Evolutionary conservation across 2,797 vertebrate genomes (phyloP), one percentile per base, ranked within the genome.

Genomic region (Uromys caudimaculatus): DNA sequence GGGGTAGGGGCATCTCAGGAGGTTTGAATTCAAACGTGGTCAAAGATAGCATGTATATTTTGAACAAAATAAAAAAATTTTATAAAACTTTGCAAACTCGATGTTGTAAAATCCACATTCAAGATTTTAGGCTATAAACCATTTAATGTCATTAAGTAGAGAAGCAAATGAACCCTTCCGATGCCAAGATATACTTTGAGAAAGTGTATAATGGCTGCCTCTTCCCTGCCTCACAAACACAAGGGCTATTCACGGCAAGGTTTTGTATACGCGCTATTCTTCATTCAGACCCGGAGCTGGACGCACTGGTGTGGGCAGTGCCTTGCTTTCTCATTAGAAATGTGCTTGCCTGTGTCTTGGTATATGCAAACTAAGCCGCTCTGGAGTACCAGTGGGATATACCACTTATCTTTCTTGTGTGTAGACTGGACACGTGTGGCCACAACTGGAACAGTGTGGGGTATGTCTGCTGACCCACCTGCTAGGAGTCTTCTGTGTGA

Each of bases 181-280:
- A 89, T 97, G 44, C 52, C 23, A 62, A 44, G 56, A 35, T 85
- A 35, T 86, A 76, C 92, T 96, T 62, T 67, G 69, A 89, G 54
- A 83, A 97, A 85, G 19, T 83, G 44, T 62, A 79, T 94, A n/a
- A 11, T 56, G 90, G 76, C 95, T 75, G 88, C 85, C 94, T 95
- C 96, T 92, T 71, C 71, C 90, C 96, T 97, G 89, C 95, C 95
- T 98, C 29, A 86, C 78, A 97, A 81, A 85, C 97, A 95, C 71
- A 98, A 98, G 98, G 98, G 98, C 98, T 98, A 41, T 97, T 97
- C 79, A 95, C 88, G 89, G 94, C 38, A 78, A 95, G 58, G 69
- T 81, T 96, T 98, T 96, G 44, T 96, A 93, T 89, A n/a, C 52
- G 2, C 88, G 69, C 58, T 89, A 24, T 67, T 96, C 96, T 95